These are phyloP conservation scores for Symphodus melops DNA, from an alignment of 2,113 vertebrate species.

Conservation along the genomic window DNA sequence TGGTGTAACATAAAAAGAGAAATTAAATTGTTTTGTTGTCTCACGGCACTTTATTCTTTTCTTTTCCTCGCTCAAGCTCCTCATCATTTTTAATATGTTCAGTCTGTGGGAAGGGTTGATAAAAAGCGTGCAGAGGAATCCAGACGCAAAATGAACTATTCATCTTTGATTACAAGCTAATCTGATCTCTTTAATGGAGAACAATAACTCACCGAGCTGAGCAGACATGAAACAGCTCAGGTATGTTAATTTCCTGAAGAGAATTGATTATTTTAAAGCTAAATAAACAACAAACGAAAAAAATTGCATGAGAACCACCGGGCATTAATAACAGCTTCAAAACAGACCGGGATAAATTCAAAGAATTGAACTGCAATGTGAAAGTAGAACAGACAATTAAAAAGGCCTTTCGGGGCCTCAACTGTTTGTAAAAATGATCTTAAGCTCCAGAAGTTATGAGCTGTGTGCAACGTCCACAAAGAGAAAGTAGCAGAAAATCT, in stretches of 20 bases:
- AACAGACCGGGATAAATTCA: slow-evolving; percentile 32
- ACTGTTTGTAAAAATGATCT: slow-evolving; percentile 10
- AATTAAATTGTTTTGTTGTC: slow-evolving; percentile 71
- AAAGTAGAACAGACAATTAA: neutral
- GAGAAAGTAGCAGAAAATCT: neutral
- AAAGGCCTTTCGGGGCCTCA: neutral
- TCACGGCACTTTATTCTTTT: slow-evolving; percentile 55
- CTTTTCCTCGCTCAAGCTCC: slow-evolving; percentile 48
- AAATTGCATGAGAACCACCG: slow-evolving; percentile 68
- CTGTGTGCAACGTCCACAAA: neutral
- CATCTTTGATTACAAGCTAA: slow-evolving; percentile 76
- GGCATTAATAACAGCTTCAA: slow-evolving; percentile 38
- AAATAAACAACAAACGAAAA: slow-evolving; percentile 74
- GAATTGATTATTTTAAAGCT: slow-evolving; percentile 50
- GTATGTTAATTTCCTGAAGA: slow-evolving; percentile 52
- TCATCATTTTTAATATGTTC: slow-evolving; percentile 64
- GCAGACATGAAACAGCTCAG: slow-evolving; percentile 61
- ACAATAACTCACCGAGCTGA: slow-evolving; percentile 56
- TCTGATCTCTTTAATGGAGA: slow-evolving; percentile 67
- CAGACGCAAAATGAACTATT: slow-evolving; percentile 53
- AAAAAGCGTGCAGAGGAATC: slow-evolving; percentile 50
- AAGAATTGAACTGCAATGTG: slow-evolving; percentile 12
- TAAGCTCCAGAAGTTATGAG: neutral
- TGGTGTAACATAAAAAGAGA: slow-evolving; percentile 71
- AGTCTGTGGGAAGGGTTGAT: slow-evolving; percentile 55